phyloP scores from a whole-genome alignment of 23 tunicate genomes.

The Ciona savignyi region DNA sequence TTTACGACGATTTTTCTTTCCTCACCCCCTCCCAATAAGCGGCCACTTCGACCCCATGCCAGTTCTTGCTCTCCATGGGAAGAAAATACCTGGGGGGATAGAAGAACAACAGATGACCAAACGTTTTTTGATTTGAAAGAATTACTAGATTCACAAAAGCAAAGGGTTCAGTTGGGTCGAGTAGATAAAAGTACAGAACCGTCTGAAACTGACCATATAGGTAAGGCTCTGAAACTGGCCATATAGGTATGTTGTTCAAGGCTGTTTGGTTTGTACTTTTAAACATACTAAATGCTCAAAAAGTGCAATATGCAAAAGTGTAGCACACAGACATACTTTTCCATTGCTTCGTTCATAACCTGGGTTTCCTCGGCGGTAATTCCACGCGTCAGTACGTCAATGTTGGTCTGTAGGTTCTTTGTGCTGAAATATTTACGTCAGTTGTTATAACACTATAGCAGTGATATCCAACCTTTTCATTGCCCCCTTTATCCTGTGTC shows the following conservation, averaged over 20 bases:
- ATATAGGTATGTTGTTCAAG: too few species aligned
- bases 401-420: slow-evolving; percentile 12
- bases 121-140: not conserved
- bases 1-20: too few species aligned
- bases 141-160: too few species aligned
- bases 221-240: too few species aligned
- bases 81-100: slow-evolving; percentile 21
- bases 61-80: slow-evolving; percentile 17
- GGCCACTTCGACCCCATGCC: slow-evolving; percentile 29
- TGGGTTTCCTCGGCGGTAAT: slow-evolving; percentile 23
- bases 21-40: slow-evolving; percentile 6
- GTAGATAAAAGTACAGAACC: too few species aligned
- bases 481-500: too few species aligned
- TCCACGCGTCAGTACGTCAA: slow-evolving; percentile 22
- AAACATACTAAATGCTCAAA: not conserved
- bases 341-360: slow-evolving; percentile 16
- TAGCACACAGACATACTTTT: slow-evolving; percentile 4
- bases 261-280: not conserved
- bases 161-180: too few species aligned
- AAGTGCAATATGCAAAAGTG: not conserved
- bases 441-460: too few species aligned
- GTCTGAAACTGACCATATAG: too few species aligned
- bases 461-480: too few species aligned
- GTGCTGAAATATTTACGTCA: not conserved
- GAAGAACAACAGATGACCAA: too few species aligned